A percentile compares a stretch with the other conserved stretches of the same genome.
Conservation (phyloP, 1,140 invertebrate genomes). For the Battus philenor region DNA sequence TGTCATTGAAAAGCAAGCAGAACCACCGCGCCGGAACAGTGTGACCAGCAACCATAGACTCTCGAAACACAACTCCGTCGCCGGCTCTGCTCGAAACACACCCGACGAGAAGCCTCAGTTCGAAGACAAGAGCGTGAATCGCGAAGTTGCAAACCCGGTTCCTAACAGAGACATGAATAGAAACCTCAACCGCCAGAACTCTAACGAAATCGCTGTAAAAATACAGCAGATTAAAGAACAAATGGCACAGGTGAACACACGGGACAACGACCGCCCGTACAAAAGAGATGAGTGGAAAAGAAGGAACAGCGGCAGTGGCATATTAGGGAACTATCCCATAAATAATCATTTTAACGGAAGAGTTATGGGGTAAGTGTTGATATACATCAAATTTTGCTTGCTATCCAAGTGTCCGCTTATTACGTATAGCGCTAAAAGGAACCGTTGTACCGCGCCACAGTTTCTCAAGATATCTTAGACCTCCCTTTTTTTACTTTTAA, state of each 20-base stretch:
- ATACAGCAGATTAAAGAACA: conserved; percentile 60
- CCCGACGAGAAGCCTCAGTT: conserved; percentile 28
- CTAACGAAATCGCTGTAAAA: conserved; percentile 39
- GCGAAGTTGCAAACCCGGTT: conserved; percentile 2
- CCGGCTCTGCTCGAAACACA: conserved; percentile 29
- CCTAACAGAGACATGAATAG: not conserved
- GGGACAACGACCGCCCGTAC: conserved; percentile 19
- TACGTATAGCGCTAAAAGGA: not conserved
- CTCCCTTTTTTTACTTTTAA: too few species aligned
- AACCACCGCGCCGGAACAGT: conserved; percentile 19
- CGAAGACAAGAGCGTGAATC: conserved; percentile 19
- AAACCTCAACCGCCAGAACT: conserved; percentile 17
- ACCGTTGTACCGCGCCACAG: too few species aligned
- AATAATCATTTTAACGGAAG: conserved; percentile 29
- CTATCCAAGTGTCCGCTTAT: not conserved
- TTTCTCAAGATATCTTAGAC: too few species aligned
- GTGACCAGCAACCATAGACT: conserved; percentile 14
- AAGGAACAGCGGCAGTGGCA: conserved; percentile 40
- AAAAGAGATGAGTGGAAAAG: conserved; percentile 30
- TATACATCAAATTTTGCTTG: not conserved
- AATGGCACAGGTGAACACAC: conserved; percentile 35
- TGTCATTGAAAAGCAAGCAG: conserved; percentile 26
- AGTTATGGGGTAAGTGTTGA: conserved; percentile 28
- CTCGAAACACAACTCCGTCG: conserved; percentile 23
- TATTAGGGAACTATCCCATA: conserved; percentile 45